Evolutionary conservation across 2,888 invertebrate genomes (phyloP).

Genomic region (Sphaeridia pumilis): DNA sequence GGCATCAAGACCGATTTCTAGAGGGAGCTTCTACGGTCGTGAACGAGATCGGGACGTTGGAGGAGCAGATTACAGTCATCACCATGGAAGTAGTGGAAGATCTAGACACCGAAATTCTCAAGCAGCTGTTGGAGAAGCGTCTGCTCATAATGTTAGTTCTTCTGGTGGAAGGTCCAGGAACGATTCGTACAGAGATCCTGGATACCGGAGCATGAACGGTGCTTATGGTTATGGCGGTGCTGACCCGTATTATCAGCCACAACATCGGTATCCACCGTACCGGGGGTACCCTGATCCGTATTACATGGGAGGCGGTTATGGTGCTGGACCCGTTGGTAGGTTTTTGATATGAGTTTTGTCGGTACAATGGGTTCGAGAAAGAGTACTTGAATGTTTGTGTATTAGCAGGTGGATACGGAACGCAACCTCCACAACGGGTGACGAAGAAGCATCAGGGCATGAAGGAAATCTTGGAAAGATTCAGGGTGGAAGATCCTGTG

Average conservation of each 20-base stretch:
- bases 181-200: conserved; percentile 17
- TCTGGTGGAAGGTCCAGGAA: conserved; percentile 11
- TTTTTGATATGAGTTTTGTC: too few relatives aligned
- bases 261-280: neutral
- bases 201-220: neutral
- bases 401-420: conserved; percentile 8
- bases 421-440: neutral
- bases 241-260: neutral
- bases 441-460: too few relatives aligned
- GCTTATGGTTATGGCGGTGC: neutral
- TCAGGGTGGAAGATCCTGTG: conserved; percentile 63
- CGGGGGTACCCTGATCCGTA: neutral
- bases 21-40: conserved; percentile 20
- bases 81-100: conserved; percentile 18
- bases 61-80: conserved; percentile 20
- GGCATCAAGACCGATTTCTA: conserved; percentile 14
- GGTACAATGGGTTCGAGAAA: too few relatives aligned
- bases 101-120: conserved; percentile 11
- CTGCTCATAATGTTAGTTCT: conserved; percentile 2
- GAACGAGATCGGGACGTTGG: conserved; percentile 20
- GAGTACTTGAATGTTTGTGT: too few relatives aligned
- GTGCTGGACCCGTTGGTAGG: neutral
- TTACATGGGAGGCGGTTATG: conserved; percentile 3
- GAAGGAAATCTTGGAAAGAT: conserved; percentile 53
- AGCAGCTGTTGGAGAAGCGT: conserved; percentile 5